Conservation (phyloP, 2,797 vertebrate genomes). For the Schizopygopsis pylzovi region DNA sequence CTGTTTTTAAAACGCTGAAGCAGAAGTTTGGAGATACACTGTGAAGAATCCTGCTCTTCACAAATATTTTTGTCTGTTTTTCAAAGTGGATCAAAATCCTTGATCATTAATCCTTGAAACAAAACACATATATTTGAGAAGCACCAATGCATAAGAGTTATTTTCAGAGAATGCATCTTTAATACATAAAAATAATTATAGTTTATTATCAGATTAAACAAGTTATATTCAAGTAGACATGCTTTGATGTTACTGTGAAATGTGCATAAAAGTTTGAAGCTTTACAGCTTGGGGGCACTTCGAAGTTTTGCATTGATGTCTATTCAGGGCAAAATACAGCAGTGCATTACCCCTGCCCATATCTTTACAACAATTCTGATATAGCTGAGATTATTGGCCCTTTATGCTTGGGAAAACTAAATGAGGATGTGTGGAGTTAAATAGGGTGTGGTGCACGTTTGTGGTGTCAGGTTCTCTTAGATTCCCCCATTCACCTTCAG, state of each 20-base stretch:
- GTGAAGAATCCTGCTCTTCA: background rate
- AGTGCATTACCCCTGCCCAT: constrained; percentile 11
- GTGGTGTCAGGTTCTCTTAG: constrained; percentile 44
- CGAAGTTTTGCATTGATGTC: constrained; percentile 4
- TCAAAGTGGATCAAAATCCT: background rate
- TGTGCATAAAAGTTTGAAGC: background rate
- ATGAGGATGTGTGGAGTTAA: constrained; percentile 47
- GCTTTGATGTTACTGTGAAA: background rate
- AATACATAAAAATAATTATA: background rate
- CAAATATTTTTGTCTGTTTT: background rate
- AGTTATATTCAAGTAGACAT: background rate
- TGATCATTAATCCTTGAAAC: background rate
- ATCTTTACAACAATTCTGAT: constrained; percentile 41
- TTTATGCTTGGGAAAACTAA: constrained; percentile 29
- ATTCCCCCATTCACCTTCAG: constrained; percentile 44
- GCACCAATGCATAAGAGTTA: background rate
- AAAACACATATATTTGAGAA: background rate
- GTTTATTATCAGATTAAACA: background rate
- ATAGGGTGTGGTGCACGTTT: constrained; percentile 51
- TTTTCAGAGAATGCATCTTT: background rate
- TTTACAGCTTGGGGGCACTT: background rate
- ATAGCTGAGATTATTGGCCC: constrained; percentile 26
- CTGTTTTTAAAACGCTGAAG: background rate
- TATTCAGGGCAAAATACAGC: constrained; percentile 30
- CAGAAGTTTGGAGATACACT: background rate